Percentiles rank a stretch among this genome's conserved stretches.
Conservation (phyloP, 2,888 invertebrate species). For the Heteropelma amictum region DNA sequence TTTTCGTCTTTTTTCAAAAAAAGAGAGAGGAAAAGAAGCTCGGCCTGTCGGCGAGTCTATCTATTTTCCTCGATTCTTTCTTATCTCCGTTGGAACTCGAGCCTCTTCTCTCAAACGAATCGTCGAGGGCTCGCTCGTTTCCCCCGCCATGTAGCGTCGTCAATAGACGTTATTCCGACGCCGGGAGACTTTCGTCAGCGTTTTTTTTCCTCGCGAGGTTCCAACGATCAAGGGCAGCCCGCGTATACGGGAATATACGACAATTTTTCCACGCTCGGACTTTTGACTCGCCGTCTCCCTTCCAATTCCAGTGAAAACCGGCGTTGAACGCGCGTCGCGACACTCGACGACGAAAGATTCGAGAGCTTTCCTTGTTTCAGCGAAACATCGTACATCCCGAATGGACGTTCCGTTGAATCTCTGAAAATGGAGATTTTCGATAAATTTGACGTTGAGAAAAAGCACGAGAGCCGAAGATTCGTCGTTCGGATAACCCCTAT, state of each 20-base stretch:
- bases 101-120: constrained; percentile 24
- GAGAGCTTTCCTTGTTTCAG: too few species aligned
- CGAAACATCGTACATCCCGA: too few species aligned
- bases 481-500: constrained; percentile 6
- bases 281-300: not conserved
- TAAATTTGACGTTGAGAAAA: too few species aligned
- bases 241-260: not conserved
- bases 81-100: constrained; percentile 3
- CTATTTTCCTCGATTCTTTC: constrained; percentile 4
- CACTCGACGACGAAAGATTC: too few species aligned
- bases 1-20: not conserved
- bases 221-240: constrained; percentile 36
- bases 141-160: constrained; percentile 3
- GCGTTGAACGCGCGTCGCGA: too few species aligned
- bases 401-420: too few species aligned
- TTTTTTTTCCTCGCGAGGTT: not conserved
- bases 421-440: too few species aligned
- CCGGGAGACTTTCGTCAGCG: constrained; percentile 3
- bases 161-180: constrained; percentile 22
- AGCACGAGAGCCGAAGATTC: too few species aligned
- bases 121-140: not conserved
- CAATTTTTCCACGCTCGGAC: not conserved
- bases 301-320: not conserved
- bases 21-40: not conserved
- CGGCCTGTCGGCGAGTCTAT: not conserved